Evolutionary conservation across 2,113 vertebrate species (phyloP), one percentile per base, ranked within the genome.

Genomic region (Holacanthus passer): DNA sequence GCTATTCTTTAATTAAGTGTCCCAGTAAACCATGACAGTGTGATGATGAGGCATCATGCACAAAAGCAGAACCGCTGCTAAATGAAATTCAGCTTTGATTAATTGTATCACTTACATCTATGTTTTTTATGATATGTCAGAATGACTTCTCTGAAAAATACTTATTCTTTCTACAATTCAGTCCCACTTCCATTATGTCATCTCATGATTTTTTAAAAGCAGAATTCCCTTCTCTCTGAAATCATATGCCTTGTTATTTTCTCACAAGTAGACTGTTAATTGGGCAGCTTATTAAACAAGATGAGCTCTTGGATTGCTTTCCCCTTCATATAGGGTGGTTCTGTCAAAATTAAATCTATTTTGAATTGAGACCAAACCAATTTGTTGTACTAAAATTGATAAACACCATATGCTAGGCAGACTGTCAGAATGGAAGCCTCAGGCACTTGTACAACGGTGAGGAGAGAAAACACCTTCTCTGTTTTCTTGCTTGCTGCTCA

Each of bases 321-420:
- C 39, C 10, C 32, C n/a, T 37, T 45, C 10, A 22, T 74, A 24
- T 0, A 14, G 19, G 11, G 4, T 0, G 1, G 24, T 68, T 67
- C 55, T 73, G 47, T 79, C 37, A 47, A 17, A 67, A 77, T 53
- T 17, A 63, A 58, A 63, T 16, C 11, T 20, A n/a, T 59, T 66
- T 50, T 85, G 59, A 77, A 77, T n/a, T 35, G 8, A 24, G 39
- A 55, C 64, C 50, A 81, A 77, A 53, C 39, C 9, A 3, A 52
- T 53, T 41, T 76, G 66, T 52, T 60, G 47, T 11, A 50, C 39
- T 73, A 39, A 5, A 50, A 56, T 22, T 52, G 59, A 89, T 85
- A 85, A 89, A 89, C 79, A 77, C 65, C 80, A 75, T 85, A 81
- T 83, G 82, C 24, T 82, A 48, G 45, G 37, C 75, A 74, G 72